Evolutionary conservation across 2,797 vertebrate genomes (phyloP).

Genomic region (Molothrus aeneus): DNA sequence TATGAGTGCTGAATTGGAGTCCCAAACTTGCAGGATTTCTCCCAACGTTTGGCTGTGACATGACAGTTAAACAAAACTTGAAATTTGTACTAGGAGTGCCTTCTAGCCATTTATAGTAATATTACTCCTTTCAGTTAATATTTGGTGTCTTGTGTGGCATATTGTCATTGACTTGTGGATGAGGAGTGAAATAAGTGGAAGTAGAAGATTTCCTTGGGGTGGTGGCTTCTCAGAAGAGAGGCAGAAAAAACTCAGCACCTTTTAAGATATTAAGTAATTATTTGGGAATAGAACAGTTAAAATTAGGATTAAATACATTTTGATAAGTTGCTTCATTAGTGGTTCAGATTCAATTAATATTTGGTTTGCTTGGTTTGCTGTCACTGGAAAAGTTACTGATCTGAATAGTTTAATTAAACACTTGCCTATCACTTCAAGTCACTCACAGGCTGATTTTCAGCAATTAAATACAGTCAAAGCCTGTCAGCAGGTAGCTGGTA

Average conservation of each 20-base stretch:
- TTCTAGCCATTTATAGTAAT: slow-evolving; percentile 24
- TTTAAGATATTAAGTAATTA: not conserved
- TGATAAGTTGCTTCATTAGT: not conserved
- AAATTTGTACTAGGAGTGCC: not conserved
- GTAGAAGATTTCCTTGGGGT: not conserved
- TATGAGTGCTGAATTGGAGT: not conserved
- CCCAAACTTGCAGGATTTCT: not conserved
- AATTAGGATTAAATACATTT: not conserved
- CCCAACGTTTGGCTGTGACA: not conserved
- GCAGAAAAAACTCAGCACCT: not conserved
- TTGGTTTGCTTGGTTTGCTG: not conserved
- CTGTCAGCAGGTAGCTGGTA: not conserved
- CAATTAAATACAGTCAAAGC: slow-evolving; percentile 10
- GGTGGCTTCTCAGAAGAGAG: not conserved
- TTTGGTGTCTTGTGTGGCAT: not conserved
- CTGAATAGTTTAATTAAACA: not conserved
- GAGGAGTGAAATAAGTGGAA: not conserved
- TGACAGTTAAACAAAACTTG: not conserved
- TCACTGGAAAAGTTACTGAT: not conserved
- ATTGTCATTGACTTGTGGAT: slow-evolving; percentile 15
- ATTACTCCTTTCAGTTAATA: slow-evolving; percentile 23
- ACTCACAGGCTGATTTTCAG: slow-evolving; percentile 4
- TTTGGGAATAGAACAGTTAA: not conserved
- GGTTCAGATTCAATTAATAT: not conserved
- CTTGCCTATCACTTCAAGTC: slow-evolving; percentile 5